These are phyloP conservation scores for Axinella damicornis DNA, from an alignment of 37 sponge, comb jelly and placozoan species.

Conservation along the genomic window DNA sequence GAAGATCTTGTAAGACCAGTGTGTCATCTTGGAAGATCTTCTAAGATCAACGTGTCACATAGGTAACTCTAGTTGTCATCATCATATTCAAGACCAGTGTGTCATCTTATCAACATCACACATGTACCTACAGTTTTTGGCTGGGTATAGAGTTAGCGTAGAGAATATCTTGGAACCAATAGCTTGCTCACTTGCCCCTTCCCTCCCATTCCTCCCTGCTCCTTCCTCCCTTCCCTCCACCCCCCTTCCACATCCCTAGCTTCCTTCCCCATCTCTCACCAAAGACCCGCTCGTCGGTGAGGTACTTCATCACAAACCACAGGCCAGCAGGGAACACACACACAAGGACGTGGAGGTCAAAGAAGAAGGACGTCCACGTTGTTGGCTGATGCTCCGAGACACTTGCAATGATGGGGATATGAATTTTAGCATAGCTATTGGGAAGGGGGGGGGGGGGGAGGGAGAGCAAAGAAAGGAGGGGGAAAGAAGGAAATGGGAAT, in stretches of 20 bases:
- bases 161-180: too few relatives aligned
- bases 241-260: too few relatives aligned
- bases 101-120: too few relatives aligned
- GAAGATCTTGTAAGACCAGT: too few relatives aligned
- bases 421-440: slow-evolving; percentile 98
- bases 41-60: too few relatives aligned
- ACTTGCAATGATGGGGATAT: slow-evolving; percentile 99
- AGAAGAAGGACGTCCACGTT: slow-evolving; percentile 99
- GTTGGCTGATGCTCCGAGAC: slow-evolving; percentile 99
- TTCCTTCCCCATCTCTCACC: slow-evolving; percentile 64
- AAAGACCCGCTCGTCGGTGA: slow-evolving; percentile 95
- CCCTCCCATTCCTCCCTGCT: neutral
- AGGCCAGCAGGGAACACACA: slow-evolving; percentile 97
- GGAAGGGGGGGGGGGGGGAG: neutral
- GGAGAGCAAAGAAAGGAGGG: neutral
- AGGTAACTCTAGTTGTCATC: too few relatives aligned
- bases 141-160: too few relatives aligned
- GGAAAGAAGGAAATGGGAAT: neutral
- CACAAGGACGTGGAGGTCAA: slow-evolving; percentile 97
- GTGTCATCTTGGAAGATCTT: too few relatives aligned
- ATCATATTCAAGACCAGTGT: too few relatives aligned
- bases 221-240: neutral
- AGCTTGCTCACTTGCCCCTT: neutral
- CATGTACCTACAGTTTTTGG: too few relatives aligned
- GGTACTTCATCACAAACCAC: slow-evolving; percentile 95